Base-by-base conservation (phyloP, 1,140 invertebrate species). In the Tenebrio molitor region DNA sequence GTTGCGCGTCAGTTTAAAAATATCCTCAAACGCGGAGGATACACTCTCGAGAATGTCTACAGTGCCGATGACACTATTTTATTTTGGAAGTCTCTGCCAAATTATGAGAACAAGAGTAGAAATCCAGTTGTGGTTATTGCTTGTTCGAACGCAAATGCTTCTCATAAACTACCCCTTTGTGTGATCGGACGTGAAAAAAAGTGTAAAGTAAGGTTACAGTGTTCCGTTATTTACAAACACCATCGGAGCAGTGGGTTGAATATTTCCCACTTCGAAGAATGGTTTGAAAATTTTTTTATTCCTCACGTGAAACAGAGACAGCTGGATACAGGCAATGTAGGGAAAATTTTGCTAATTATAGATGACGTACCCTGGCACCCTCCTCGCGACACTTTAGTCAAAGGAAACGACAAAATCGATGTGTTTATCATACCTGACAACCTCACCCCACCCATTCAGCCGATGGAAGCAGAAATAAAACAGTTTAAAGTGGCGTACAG, bases 121-220 rank as follows among this genome's bases (percentile, higher is more conserved):
- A 44, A n/a, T 1, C 7, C 5, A n/a, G 44, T 50, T 21, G 21
- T n/a, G n/a, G n/a, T 50, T 8, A 21, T 50, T 1, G 4, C 17
- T 58, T 58, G 23, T 15, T 12, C 50, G 14, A 29, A 58, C 14
- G 21, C 23, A 4, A 58, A 58, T 12, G 21, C 50, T 14, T n/a
- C 23, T 25, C 50, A 58, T 34, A 58, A 58, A 25, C 29, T 29
- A 14, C 50, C 50, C 12, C 23, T 58, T 29, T 58, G 50, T 12
- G 23, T 58, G n/a, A n/a, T 58, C 1, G 50, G 50, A 58, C 23
- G 21, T 29, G 50, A 58, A 4, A 29, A 29, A 25, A 29, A 4
- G 17, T 17, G 44, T 19, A 12, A 29, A 58, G 14, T 4, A 29
- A 33, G 2, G n/a, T 25, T 29, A 4, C 21, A 29, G n/a, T 29